Percentiles rank a stretch among this genome's conserved stretches.
Evolutionary conservation across 2,888 invertebrate genomes (phyloP).

Genomic region (Augiades crinisus): DNA sequence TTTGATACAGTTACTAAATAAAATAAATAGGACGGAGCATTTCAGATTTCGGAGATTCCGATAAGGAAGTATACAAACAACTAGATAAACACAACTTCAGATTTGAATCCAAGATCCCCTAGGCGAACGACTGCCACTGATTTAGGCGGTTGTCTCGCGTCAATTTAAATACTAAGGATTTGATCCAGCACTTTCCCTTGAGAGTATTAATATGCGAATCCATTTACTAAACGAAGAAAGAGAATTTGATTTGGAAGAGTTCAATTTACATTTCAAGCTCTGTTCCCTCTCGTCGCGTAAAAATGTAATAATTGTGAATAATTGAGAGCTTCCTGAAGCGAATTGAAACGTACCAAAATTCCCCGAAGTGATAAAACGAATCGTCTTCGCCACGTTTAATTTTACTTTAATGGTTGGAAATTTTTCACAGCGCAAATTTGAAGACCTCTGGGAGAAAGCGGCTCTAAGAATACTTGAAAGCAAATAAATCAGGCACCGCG

Average conservation of each 20-base stretch:
- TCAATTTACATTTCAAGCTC: slow-evolving; percentile 17
- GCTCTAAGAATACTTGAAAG: background rate
- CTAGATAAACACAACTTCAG: no score
- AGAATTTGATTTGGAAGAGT: slow-evolving; percentile 20
- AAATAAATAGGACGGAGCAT: no score
- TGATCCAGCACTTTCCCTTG: no score
- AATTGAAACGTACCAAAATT: slow-evolving; percentile 26
- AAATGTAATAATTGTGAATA: slow-evolving; percentile 28
- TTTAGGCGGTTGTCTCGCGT: no score
- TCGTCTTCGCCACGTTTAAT: slow-evolving; percentile 11
- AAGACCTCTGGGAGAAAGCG: slow-evolving; percentile 6
- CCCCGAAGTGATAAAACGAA: slow-evolving; percentile 27
- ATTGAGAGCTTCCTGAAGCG: slow-evolving; percentile 26
- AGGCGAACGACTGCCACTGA: no score
- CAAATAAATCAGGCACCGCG: background rate
- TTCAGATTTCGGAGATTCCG: no score
- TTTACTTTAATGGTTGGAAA: slow-evolving; percentile 8
- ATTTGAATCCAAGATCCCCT: no score
- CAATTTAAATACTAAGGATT: no score
- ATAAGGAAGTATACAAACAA: no score
- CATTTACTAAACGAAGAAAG: slow-evolving; percentile 1
- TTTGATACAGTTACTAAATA: no score
- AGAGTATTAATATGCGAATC: slow-evolving; percentile 5
- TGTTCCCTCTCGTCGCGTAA: slow-evolving; percentile 16
- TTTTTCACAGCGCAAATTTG: slow-evolving; percentile 10